A percentile compares a stretch with the other conserved stretches of the same genome.
These are phyloP conservation scores for Heteronetta atricapilla DNA, from an alignment of 2,113 vertebrate species.

Conservation along the genomic window DNA sequence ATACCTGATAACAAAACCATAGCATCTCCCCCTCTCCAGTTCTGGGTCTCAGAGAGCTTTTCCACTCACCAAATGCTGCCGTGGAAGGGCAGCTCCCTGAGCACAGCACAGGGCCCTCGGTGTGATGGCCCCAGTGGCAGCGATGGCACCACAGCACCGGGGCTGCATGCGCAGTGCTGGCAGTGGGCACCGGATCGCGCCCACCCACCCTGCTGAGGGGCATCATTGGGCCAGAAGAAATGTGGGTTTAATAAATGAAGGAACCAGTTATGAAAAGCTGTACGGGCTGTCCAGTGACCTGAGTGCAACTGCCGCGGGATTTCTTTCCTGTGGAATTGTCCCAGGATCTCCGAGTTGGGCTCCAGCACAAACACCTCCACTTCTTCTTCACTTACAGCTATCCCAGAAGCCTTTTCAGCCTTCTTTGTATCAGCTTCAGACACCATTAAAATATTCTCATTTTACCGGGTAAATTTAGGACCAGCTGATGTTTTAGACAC, in stretches of 20 bases:
- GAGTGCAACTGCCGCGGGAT: neutral
- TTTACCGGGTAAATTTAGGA: neutral
- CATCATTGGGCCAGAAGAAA: neutral
- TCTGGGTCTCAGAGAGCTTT: neutral
- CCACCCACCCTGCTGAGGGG: accelerated
- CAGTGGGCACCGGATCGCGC: no score
- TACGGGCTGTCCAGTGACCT: neutral
- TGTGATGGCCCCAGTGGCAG: neutral
- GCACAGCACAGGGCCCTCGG: accelerated
- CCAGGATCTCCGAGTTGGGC: accelerated
- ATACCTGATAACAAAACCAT: accelerated
- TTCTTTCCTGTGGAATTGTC: neutral
- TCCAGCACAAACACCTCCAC: neutral
- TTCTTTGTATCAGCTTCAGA: neutral
- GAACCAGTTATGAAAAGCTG: accelerated
- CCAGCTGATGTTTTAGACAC: neutral
- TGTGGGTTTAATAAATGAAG: neutral
- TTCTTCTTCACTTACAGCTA: neutral
- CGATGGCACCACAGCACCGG: accelerated
- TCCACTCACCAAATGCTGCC: neutral
- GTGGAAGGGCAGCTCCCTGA: neutral
- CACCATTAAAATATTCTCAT: neutral
- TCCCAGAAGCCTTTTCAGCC: neutral
- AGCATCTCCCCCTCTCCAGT: accelerated
- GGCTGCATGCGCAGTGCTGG: no score